Conservation (phyloP, 2,888 invertebrate genomes). For the Ischnus inquisitorius region DNA sequence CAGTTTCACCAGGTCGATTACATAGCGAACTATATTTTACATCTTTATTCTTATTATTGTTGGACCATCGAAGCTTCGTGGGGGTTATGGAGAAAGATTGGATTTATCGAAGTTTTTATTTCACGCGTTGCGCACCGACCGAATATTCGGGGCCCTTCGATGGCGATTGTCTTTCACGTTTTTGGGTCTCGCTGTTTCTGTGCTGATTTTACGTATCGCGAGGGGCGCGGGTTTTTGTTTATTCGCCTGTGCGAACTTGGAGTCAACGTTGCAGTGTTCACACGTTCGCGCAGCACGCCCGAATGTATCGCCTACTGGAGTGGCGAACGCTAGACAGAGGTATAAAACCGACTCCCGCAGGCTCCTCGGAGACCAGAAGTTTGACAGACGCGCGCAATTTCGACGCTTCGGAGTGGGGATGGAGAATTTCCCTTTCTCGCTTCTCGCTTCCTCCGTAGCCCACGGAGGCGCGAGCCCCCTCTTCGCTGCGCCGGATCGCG, state of each 20-base stretch:
- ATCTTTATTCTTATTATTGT: not conserved
- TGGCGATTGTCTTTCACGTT: too few species aligned
- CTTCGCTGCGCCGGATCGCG: not conserved
- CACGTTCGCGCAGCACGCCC: not conserved
- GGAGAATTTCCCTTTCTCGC: not conserved
- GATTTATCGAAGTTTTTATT: not conserved
- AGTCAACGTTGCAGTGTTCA: not conserved
- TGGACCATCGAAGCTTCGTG: not conserved
- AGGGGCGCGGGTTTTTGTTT: not conserved
- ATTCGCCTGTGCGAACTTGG: not conserved
- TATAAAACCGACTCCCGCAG: not conserved
- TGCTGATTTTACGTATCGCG: too few species aligned
- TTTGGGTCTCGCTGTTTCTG: too few species aligned
- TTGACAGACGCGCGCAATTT: conserved; percentile 49
- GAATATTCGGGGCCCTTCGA: too few species aligned
- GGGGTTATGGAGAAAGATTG: not conserved
- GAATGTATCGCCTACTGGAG: not conserved
- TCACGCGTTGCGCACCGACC: too few species aligned
- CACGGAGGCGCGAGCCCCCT: not conserved
- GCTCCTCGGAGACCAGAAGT: not conserved
- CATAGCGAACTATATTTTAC: not conserved
- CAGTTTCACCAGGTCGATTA: not conserved
- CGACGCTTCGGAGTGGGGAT: not conserved
- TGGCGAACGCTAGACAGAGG: conserved; percentile 23
- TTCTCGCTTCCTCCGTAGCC: not conserved